phyloP scores from a whole-genome alignment of 2,113 vertebrate species.

The Mobula hypostoma region DNA sequence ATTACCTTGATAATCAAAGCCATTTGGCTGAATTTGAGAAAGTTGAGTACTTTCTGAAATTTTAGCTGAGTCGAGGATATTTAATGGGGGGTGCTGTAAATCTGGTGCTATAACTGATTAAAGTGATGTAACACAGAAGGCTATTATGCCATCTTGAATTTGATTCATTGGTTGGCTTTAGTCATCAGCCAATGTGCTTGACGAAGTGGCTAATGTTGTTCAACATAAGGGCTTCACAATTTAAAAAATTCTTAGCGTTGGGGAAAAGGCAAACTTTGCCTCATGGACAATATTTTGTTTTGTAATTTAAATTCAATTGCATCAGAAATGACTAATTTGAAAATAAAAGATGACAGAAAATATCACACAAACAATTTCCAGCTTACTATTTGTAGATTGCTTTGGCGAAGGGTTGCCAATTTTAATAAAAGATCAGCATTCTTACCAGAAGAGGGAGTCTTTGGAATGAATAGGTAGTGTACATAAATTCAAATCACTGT shows the following conservation, averaged over 20 bases:
- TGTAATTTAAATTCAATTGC: background rate
- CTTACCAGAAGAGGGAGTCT: background rate
- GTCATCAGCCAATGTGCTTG: background rate
- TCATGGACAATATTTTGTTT: background rate
- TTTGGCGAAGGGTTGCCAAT: background rate
- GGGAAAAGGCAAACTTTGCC: background rate
- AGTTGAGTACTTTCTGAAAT: conserved; percentile 8
- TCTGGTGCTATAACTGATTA: conserved; percentile 21
- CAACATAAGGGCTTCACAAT: background rate
- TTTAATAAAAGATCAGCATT: background rate
- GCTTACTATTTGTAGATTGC: background rate
- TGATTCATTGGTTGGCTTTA: background rate
- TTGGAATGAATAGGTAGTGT: background rate
- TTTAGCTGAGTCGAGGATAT: background rate
- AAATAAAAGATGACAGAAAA: background rate
- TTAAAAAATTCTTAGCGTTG: conserved; percentile 11
- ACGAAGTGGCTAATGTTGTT: background rate
- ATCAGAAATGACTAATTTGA: background rate
- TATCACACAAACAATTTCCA: background rate
- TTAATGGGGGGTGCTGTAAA: conserved; percentile 2
- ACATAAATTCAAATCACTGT: background rate
- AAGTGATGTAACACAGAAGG: conserved; percentile 10
- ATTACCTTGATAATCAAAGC: background rate
- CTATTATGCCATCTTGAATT: conserved; percentile 18
- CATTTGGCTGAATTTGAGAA: conserved; percentile 11